Conservation (phyloP, 2,797 vertebrate species). For the Siniperca obscura region DNA sequence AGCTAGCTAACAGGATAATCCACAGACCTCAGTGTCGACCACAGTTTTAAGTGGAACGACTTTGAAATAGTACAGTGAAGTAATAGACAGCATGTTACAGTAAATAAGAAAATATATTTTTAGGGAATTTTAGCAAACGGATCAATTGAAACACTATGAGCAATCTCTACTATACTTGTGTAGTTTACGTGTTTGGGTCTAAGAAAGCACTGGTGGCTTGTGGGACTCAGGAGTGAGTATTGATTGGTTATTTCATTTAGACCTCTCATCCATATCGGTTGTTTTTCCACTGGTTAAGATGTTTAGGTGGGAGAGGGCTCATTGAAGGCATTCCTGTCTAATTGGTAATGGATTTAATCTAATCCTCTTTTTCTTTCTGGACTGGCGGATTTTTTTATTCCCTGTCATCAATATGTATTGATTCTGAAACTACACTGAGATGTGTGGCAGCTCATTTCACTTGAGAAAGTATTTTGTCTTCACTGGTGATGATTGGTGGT, state of each 20-base stretch:
- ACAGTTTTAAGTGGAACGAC: background rate
- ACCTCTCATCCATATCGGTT: background rate
- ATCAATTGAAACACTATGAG: background rate
- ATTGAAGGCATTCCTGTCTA: constrained; percentile 33
- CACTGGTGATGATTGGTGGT: constrained; percentile 29
- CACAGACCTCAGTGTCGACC: background rate
- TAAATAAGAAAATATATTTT: background rate
- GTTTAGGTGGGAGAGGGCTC: constrained; percentile 20
- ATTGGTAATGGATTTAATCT: constrained; percentile 45
- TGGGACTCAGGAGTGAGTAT: constrained; percentile 23
- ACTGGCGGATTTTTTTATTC: constrained; percentile 23
- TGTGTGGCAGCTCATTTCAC: constrained; percentile 42
- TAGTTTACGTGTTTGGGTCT: background rate
- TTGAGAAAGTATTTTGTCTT: constrained; percentile 46
- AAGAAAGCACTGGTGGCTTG: background rate
- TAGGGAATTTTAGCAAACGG: background rate
- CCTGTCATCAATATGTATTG: constrained; percentile 50
- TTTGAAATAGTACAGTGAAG: background rate
- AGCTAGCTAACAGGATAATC: background rate
- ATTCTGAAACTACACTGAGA: constrained; percentile 38
- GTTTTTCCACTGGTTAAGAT: constrained; percentile 26
- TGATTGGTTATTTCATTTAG: constrained; percentile 35
- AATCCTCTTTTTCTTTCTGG: background rate
- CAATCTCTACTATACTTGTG: background rate
- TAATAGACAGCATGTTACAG: background rate